These are phyloP conservation scores for Microplitis mediator DNA, from an alignment of 1,140 invertebrate genomes.

Conservation along the genomic window DNA sequence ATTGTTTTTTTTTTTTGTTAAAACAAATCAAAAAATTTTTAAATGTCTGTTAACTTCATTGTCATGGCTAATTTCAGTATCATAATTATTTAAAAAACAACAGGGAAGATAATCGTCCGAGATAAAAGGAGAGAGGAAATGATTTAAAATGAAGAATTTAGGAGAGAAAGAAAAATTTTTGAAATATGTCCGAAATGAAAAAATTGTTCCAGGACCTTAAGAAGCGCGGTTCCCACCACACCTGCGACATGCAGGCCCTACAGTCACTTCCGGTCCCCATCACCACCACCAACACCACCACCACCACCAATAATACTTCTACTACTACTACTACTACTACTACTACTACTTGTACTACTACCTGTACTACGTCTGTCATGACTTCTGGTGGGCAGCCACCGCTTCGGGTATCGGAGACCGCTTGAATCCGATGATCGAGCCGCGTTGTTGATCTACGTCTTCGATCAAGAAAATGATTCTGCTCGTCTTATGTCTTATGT, in stretches of 20 bases:
- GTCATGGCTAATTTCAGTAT: no score
- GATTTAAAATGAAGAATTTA: constrained; percentile 19
- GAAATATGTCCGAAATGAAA: constrained; percentile 56
- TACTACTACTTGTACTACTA: neutral
- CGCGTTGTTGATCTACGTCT: constrained; percentile 39
- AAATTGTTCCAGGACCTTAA: constrained; percentile 63
- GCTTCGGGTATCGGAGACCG: constrained; percentile 58
- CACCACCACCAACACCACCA: constrained; percentile 40
- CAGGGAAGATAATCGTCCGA: no score
- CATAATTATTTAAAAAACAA: no score
- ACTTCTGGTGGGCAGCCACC: constrained; percentile 58
- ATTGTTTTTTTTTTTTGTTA: neutral
- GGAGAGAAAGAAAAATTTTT: constrained; percentile 30
- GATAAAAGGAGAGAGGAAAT: constrained; percentile 17
- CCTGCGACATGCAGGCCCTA: constrained; percentile 62
- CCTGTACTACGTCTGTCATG: constrained; percentile 52
- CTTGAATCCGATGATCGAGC: constrained; percentile 51
- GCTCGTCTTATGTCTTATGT: constrained; percentile 45
- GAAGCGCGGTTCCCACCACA: constrained; percentile 60
- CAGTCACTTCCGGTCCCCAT: constrained; percentile 60
- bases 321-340: no score
- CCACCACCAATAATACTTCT: no score
- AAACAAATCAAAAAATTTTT: neutral
- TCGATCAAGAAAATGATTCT: constrained; percentile 27
- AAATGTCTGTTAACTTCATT: neutral